Evolutionary conservation across 1,140 invertebrate genomes (phyloP), one percentile per base, ranked within the genome.

Genomic region (Papilio polytes): DNA sequence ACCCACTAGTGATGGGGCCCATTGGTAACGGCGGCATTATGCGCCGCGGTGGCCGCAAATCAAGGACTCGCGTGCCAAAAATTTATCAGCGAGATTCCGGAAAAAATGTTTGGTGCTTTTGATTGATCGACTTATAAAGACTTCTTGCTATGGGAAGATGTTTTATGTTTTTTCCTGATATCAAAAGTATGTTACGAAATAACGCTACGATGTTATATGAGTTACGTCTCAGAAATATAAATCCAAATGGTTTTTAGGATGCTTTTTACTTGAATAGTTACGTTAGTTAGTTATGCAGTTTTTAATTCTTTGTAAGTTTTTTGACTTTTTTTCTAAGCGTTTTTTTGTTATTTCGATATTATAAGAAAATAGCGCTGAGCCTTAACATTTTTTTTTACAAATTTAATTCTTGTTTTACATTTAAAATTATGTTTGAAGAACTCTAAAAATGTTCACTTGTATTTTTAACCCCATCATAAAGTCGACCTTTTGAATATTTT

Each of bases 1-100:
- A 90, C 88, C 88, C 77, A 80, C 26, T 31, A 74, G 80, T 82
- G 80, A 80, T 85, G 79, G 79, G 80, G 78, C 84, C 81, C 83
- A 84, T 89, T 85, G 86, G 86, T 82, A 85, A 83, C 53, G 74
- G 72, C 36, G 74, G 81, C 74, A 86, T 87, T 83, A 87, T 88
- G 80, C 81, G 80, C 76, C 80, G 22, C 73, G 72, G 73, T 84
- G 82, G 74, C 83, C 79, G 81, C 44, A 76, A 78, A 73, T 59
- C 70, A 81, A 83, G 88, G 81, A 80, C 83, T 82, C 81, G 82
- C 83, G 84, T 83, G 84, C 80, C 84, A 83, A 85, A 83, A 84
- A 85, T 87, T 88, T 86, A 79, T 85, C 82, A 82, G 73, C 79
- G 73, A 77, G 70, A 41, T 59, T 41, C 81, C 73, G 74, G 18